A percentile compares a stretch with the other conserved stretches of the same genome.
Conservation (phyloP, 2,113 vertebrate genomes). For the Alethe castanea region DNA sequence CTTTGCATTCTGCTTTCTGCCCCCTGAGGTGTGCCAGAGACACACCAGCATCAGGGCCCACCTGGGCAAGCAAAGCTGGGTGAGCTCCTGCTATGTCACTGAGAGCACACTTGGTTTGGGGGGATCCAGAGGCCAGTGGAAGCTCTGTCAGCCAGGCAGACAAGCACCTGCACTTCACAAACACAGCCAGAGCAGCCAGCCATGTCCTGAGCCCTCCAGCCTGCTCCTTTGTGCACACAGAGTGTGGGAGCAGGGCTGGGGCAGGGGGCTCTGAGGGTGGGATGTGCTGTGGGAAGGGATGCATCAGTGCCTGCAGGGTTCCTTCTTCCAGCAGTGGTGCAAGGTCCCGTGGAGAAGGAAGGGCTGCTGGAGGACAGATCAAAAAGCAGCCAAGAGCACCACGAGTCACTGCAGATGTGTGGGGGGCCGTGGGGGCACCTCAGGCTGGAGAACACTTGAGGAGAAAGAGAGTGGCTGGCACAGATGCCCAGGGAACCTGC, state of each 20-base stretch:
- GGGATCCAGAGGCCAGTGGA: background rate
- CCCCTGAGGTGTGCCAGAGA: background rate
- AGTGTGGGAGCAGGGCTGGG: background rate
- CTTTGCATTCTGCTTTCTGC: background rate
- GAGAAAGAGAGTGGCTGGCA: background rate
- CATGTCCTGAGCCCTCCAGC: background rate
- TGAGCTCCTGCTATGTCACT: background rate
- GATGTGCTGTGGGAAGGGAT: background rate
- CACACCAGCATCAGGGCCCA: rapidly evolving
- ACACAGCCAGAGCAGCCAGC: background rate
- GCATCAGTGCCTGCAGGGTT: background rate
- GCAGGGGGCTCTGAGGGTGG: background rate
- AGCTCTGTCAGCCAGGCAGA: background rate
- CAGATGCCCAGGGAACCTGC: background rate
- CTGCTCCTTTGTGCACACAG: rapidly evolving
- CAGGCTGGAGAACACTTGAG: background rate
- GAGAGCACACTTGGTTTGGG: background rate
- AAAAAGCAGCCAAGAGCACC: background rate
- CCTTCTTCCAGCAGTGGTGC: background rate
- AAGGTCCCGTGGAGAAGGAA: background rate
- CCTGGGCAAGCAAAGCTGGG: background rate
- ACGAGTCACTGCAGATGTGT: rapidly evolving
- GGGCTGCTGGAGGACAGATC: background rate
- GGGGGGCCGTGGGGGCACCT: background rate
- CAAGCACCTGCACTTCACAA: background rate